A percentile compares a stretch with the other conserved stretches of the same genome.
These are phyloP conservation scores for Protophormia terraenovae DNA, from an alignment of 2,888 invertebrate species.

Conservation along the genomic window DNA sequence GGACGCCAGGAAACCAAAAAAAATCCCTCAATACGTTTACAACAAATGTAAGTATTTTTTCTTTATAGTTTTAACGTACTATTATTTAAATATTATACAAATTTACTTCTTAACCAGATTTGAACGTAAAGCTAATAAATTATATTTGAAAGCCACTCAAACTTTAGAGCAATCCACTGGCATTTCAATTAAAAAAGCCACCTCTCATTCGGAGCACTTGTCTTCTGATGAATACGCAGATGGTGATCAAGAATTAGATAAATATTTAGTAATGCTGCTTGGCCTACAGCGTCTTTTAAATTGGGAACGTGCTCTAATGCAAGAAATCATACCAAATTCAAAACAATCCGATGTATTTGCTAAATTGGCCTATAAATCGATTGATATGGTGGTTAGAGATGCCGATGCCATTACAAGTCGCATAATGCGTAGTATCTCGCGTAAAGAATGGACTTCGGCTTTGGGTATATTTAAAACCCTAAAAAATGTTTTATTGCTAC, in stretches of 20 bases:
- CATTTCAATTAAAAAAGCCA: constrained; percentile 85
- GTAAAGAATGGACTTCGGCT: constrained; percentile 90
- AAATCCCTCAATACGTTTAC: constrained; percentile 90
- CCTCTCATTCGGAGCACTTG: constrained; percentile 79
- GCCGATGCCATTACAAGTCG: constrained; percentile 91
- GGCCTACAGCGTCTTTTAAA: constrained; percentile 93
- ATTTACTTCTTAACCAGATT: constrained; percentile 81
- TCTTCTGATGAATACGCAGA: constrained; percentile 80
- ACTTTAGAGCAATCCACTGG: constrained; percentile 92
- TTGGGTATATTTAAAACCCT: constrained; percentile 91
- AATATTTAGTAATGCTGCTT: constrained; percentile 90
- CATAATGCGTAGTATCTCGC: constrained; percentile 88
- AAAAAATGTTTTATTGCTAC: constrained; percentile 88
- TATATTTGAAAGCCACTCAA: constrained; percentile 91
- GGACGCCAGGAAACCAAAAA: constrained; percentile 89
- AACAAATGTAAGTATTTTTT: constrained; percentile 85
- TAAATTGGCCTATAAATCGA: constrained; percentile 90
- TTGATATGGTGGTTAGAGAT: constrained; percentile 92
- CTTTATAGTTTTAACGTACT: background rate
- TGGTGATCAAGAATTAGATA: constrained; percentile 91
- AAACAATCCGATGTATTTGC: constrained; percentile 92
- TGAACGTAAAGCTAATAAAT: constrained; percentile 91
- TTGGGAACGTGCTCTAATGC: constrained; percentile 91
- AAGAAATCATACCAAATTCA: constrained; percentile 91
- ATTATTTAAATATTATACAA: background rate